These are phyloP conservation scores for Triplophysa tibetana DNA, from an alignment of 2,113 vertebrate genomes.

Conservation along the genomic window DNA sequence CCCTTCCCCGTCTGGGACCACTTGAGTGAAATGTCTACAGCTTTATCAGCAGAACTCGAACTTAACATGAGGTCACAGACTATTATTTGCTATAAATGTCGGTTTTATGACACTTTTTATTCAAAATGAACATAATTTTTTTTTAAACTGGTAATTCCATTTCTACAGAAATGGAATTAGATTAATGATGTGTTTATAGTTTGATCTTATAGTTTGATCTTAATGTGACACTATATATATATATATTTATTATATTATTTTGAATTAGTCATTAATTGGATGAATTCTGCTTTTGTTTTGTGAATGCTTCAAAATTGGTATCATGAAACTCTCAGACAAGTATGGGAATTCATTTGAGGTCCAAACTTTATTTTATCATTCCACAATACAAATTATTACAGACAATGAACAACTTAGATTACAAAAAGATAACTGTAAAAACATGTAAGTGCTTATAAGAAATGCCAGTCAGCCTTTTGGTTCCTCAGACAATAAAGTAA, in stretches of 20 bases:
- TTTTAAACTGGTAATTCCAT: background rate
- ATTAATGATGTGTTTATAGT: too few relatives aligned
- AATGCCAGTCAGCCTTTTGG: slow-evolving; percentile 24
- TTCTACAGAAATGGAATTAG: too few relatives aligned
- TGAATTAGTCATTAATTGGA: too few relatives aligned
- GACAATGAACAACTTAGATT: slow-evolving; percentile 36
- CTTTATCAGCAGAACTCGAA: slow-evolving; percentile 9
- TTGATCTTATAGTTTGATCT: too few relatives aligned
- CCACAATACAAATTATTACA: slow-evolving; percentile 31
- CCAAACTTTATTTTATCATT: slow-evolving; percentile 43
- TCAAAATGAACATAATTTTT: background rate
- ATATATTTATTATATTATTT: too few relatives aligned
- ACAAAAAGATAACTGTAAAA: slow-evolving; percentile 21
- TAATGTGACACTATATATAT: too few relatives aligned
- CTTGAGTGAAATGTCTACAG: background rate
- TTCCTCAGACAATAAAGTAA: slow-evolving; percentile 43
- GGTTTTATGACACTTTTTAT: background rate
- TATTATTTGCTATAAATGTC: background rate
- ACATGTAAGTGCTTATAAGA: slow-evolving; percentile 44
- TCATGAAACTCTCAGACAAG: background rate
- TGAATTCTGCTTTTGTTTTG: background rate
- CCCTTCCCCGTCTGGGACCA: background rate
- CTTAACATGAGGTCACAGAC: background rate
- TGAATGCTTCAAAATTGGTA: background rate
- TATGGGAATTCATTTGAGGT: background rate